Base-by-base conservation (phyloP, 2,888 invertebrate species). In the Xestobium rufovillosum region DNA sequence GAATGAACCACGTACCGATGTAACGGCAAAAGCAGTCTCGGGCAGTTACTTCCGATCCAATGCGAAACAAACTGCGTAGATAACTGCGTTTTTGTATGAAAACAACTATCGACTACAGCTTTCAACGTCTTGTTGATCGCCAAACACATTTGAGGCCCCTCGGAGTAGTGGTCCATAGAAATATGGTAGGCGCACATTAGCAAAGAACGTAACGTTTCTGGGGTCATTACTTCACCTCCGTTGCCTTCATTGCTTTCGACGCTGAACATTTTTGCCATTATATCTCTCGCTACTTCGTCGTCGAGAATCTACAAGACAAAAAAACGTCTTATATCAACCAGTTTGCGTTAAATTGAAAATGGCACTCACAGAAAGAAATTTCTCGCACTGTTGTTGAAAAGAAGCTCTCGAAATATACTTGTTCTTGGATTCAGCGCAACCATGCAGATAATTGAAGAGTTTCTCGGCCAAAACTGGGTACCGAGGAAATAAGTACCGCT, bases 1-100 rank as follows among this genome's bases (percentile, higher is more conserved):
- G 72, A 68, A 50, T 76, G 76, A 4, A 76, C 69, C 11, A 74
- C 67, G 49, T 72, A 65, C 33, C 63, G 48, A 61, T 90, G 88
- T 14, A 89, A 70, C 2, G 86, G 80, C 38, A 81, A 70, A 26
- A 89, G 72, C 26, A 88, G 69, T 27, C 87, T 70, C 26, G 83
- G 84, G 41, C 83, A 80, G 66, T 90, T 80, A 44, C 80, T 76
- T 52, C 78, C 76, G 14, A 89, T 70, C 89, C 89, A 90, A 58
- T 87, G 84, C 34, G 79, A 76, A 39, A 88, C 80, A 59, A 77
- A 89, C 40, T 80, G 80, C 13, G 78, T 69, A 33, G 84, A 84
- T 47, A 89, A 73, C 31, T 71, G 70, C 41, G 77, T 76, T 61
- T 86, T 85, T 15, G 78, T 78, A 61, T 87, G 84, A 67, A 87